Evolutionary conservation across 2,113 vertebrate genomes (phyloP), one percentile per base, ranked within the genome.

Genomic region (Hemibagrus wyckioides): DNA sequence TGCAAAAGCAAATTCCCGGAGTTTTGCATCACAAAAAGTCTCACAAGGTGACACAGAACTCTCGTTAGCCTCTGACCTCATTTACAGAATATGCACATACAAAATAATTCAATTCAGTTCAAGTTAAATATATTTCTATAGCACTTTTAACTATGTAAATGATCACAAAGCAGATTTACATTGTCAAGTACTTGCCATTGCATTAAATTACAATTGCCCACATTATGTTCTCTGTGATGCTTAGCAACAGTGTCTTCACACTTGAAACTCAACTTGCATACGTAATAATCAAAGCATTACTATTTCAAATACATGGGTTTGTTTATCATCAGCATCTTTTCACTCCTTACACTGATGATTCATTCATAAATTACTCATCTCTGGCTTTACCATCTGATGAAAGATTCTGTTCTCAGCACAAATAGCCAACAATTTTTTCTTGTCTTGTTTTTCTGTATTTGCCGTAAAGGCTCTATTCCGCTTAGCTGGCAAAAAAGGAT

Each of bases 1-100:
- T 93, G 93, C 89, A 82, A 89, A 93, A 92, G 88, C 89, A 84
- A 89, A 91, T 89, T 69, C 59, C 71, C 81, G 67, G 89, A 69
- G 82, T 84, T 48, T 48, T 15, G 67, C n/a, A 48, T 81, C 88
- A 90, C 87, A 80, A 75, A 81, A 50, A 82, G 82, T 77, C 76
- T 36, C 54, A 80, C 17, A 87, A 84, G 86, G 61, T 82, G 77
- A 82, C 65, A 61, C 33, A 85, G 83, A 82, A 88, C 81, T 79
- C 28, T 44, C 41, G 52, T 63, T 91, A 87, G 89, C 91, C 91
- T 91, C 39, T 85, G 89, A 92, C 92, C 86, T 82, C 23, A 73
- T 57, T 17, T 88, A 89, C 73, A 89, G 85, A 67, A 73, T 9
- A 44, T 79, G 75, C 75, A 56, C 19, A 52, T 79, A 52, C 75